These are phyloP conservation scores for Nomia melanderi DNA, from an alignment of 1,140 invertebrate genomes.

Conservation along the genomic window DNA sequence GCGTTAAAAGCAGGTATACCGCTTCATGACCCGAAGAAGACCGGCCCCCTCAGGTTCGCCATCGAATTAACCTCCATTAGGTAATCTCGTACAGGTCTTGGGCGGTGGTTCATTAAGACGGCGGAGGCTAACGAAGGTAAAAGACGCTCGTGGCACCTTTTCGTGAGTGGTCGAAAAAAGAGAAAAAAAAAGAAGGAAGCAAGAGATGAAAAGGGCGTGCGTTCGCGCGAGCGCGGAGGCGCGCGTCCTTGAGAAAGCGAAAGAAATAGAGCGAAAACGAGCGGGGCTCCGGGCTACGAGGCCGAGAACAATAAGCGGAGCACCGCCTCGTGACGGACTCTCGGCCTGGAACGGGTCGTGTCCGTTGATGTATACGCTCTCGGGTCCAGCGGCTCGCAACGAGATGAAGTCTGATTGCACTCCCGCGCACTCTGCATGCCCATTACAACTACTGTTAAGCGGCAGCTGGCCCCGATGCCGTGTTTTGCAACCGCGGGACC, in stretches of 20 bases:
- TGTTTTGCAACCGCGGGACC: conserved; percentile 44
- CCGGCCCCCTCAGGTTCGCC: neutral
- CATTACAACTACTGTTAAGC: conserved; percentile 70
- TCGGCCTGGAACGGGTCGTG: conserved; percentile 25
- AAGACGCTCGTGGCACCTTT: conserved; percentile 29
- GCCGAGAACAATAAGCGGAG: conserved; percentile 56
- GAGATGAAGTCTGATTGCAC: conserved; percentile 68
- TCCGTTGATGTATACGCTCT: conserved; percentile 48
- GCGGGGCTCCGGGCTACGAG: conserved; percentile 29
- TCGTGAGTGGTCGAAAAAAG: neutral
- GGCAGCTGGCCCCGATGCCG: conserved; percentile 61
- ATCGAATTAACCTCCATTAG: conserved; percentile 33
- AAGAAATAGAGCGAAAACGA: conserved; percentile 61
- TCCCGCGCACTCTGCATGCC: conserved; percentile 62
- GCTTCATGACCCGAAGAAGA: neutral
- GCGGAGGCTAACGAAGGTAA: conserved; percentile 33
- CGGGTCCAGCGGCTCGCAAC: conserved; percentile 31
- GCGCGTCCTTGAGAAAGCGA: conserved; percentile 33
- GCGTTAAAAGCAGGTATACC: conserved; percentile 8
- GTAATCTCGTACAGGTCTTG: neutral
- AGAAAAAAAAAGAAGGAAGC: neutral
- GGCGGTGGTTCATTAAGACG: conserved; percentile 18
- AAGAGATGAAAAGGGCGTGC: conserved; percentile 11
- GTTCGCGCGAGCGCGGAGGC: no score
- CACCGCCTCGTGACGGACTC: conserved; percentile 49